Conservation (phyloP, 2,888 invertebrate species). For the Ametastegia equiseti region DNA sequence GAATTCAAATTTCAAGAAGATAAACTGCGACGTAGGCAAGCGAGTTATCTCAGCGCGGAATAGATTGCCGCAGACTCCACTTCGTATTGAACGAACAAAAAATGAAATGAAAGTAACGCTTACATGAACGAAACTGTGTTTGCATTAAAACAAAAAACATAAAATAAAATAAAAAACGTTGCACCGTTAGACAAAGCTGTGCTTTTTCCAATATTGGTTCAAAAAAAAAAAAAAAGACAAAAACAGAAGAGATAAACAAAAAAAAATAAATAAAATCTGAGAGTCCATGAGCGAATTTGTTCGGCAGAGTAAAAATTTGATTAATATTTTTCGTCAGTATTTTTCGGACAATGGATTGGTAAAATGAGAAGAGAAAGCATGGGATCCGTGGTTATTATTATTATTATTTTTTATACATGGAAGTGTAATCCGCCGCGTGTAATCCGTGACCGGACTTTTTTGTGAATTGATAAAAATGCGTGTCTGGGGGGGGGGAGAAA, state of each 20-base stretch:
- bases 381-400: no score
- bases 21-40: not conserved
- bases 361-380: not conserved
- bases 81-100: not conserved
- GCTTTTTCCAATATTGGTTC: no score
- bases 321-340: not conserved
- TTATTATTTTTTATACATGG: not conserved
- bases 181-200: no score
- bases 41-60: not conserved
- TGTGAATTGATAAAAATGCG: not conserved
- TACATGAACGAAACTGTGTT: not conserved
- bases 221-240: no score
- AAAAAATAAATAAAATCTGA: not conserved
- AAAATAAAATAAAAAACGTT: no score
- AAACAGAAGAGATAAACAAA: no score
- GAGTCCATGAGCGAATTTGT: not conserved
- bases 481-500: not conserved
- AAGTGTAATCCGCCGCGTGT: conserved; percentile 1
- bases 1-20: conserved; percentile 23
- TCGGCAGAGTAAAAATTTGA: not conserved
- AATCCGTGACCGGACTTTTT: not conserved
- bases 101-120: not conserved
- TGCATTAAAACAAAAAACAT: no score
- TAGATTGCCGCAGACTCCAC: not conserved
- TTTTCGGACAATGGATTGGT: not conserved